A percentile compares a stretch with the other conserved stretches of the same genome.
Conservation (phyloP, 2,113 vertebrate species). For the Antennarius striatus region DNA sequence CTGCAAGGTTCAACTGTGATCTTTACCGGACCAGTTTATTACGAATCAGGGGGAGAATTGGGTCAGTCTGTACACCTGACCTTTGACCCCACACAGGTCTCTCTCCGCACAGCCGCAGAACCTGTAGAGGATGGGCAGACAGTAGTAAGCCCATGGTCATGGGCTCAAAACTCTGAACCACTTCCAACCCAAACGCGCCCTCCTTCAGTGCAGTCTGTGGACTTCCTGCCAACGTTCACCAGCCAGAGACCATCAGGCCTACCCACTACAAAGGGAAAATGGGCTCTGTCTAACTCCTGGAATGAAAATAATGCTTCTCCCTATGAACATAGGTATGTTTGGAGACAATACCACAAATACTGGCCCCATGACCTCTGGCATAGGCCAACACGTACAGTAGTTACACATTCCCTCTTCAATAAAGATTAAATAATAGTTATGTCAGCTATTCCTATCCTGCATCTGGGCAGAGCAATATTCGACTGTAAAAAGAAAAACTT, state of each 20-base stretch:
- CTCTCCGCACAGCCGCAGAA: neutral
- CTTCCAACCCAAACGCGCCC: neutral
- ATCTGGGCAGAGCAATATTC: too few relatives aligned
- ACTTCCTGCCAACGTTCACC: slow-evolving; percentile 64
- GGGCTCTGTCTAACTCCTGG: slow-evolving; percentile 11
- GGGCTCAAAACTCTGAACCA: neutral
- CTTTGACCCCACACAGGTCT: neutral
- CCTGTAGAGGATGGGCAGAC: neutral
- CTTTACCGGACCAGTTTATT: neutral
- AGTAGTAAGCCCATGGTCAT: neutral
- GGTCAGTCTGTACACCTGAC: neutral
- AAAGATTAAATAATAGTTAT: too few relatives aligned
- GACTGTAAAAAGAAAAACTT: too few relatives aligned
- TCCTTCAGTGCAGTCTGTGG: slow-evolving; percentile 7
- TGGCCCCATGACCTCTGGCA: too few relatives aligned
- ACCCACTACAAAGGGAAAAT: neutral
- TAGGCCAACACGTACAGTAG: too few relatives aligned
- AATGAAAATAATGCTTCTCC: slow-evolving; percentile 15
- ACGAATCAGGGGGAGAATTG: neutral
- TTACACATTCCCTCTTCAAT: too few relatives aligned
- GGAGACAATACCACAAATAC: too few relatives aligned
- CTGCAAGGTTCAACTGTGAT: neutral
- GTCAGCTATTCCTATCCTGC: too few relatives aligned
- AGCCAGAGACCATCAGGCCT: slow-evolving; percentile 62
- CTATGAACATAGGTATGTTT: slow-evolving; percentile 52